A percentile compares a stretch with the other conserved stretches of the same genome.
phyloP scores from a whole-genome alignment of 2,797 vertebrate species.

The Sparus aurata region DNA sequence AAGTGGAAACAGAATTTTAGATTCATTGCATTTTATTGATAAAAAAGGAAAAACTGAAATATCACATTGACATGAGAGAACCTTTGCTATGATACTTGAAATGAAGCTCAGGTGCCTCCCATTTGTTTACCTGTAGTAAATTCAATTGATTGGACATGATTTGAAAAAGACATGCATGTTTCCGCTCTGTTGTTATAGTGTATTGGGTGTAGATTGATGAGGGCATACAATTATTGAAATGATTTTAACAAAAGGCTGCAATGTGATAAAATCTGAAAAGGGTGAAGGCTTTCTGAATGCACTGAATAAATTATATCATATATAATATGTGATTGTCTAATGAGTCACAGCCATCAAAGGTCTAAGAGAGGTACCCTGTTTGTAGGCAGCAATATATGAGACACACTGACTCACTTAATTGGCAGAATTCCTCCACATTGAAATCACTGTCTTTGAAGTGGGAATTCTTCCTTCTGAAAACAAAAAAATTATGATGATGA shows the following conservation, averaged over 20 bases:
- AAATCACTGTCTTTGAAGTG: conserved; percentile 90
- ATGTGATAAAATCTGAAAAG: too few relatives aligned
- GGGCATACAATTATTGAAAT: too few relatives aligned
- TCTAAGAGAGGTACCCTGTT: neutral
- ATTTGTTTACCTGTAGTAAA: too few relatives aligned
- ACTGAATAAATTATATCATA: neutral
- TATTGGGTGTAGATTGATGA: too few relatives aligned
- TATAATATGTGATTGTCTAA: neutral
- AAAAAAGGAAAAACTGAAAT: neutral
- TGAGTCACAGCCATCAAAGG: conserved; percentile 1
- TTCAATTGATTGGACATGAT: too few relatives aligned
- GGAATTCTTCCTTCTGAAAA: conserved; percentile 93
- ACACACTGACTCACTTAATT: conserved; percentile 88
- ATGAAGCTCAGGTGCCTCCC: too few relatives aligned
- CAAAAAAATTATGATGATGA: conserved; percentile 13
- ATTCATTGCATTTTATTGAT: too few relatives aligned
- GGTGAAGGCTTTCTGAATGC: too few relatives aligned
- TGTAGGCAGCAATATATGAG: neutral
- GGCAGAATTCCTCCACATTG: conserved; percentile 94
- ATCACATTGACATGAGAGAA: neutral
- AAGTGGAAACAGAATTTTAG: too few relatives aligned
- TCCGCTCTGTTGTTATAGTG: too few relatives aligned
- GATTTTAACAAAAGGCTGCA: too few relatives aligned
- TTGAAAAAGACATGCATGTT: too few relatives aligned
- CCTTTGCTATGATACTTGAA: neutral